Percentiles rank a stretch among this genome's conserved stretches.
These are phyloP conservation scores for Temnothorax curvispinosus DNA, from an alignment of 1,140 invertebrate genomes.

Conservation along the genomic window DNA sequence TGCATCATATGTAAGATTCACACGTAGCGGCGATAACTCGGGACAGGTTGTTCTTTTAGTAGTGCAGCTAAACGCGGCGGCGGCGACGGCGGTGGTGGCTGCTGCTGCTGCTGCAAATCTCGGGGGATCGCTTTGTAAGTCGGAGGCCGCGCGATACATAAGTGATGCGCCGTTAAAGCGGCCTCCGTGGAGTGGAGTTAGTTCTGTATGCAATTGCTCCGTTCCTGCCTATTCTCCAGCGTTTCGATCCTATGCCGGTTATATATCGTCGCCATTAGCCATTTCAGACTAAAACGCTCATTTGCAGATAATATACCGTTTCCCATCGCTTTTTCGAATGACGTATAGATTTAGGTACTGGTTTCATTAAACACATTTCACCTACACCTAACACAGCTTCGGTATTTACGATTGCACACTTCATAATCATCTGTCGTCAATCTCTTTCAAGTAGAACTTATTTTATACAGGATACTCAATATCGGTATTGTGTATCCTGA, in stretches of 20 bases:
- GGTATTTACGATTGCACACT: background rate
- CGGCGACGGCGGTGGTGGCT: constrained; percentile 3
- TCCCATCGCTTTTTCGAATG: background rate
- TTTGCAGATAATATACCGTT: background rate
- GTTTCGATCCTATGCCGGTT: constrained; percentile 71
- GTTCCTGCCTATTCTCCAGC: constrained; percentile 76
- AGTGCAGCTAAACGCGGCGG: constrained; percentile 73
- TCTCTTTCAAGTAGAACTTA: background rate
- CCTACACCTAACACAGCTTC: too few species aligned
- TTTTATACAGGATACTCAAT: background rate
- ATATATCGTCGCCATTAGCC: constrained; percentile 52
- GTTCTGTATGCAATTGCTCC: constrained; percentile 75
- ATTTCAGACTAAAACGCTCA: constrained; percentile 33
- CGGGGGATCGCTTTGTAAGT: constrained; percentile 84
- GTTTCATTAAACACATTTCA: background rate
- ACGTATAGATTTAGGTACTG: background rate
- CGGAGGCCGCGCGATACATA: constrained; percentile 82
- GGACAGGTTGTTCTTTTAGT: constrained; percentile 76
- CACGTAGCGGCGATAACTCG: constrained; percentile 72
- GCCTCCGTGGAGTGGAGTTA: constrained; percentile 68
- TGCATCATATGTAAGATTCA: constrained; percentile 71
- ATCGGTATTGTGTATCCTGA: background rate
- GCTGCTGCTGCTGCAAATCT: constrained; percentile 74
- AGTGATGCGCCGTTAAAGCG: constrained; percentile 83
- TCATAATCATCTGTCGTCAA: background rate